A percentile compares a stretch with the other conserved stretches of the same genome.
These are phyloP conservation scores for Diaprepes abbreviatus DNA, from an alignment of 2,888 invertebrate species.

Conservation along the genomic window DNA sequence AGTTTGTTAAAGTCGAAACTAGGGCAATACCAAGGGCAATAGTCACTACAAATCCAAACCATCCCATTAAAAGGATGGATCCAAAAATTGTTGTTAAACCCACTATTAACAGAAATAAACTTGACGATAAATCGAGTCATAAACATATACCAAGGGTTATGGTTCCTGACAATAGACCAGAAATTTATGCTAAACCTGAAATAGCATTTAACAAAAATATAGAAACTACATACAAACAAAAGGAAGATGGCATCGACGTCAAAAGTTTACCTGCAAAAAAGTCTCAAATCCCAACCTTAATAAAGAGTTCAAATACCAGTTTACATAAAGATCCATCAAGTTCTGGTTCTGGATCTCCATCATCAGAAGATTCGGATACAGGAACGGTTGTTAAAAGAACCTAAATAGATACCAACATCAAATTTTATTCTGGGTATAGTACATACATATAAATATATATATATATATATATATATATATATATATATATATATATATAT, in stretches of 20 bases:
- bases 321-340: constrained; percentile 66
- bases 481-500: too few relatives aligned
- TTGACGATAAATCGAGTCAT: constrained; percentile 53
- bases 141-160: constrained; percentile 70
- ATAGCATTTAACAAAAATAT: background rate
- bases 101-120: constrained; percentile 65
- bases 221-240: background rate
- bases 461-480: too few relatives aligned
- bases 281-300: constrained; percentile 64
- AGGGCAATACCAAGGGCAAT: constrained; percentile 64
- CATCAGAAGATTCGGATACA: constrained; percentile 66
- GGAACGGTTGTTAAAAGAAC: constrained; percentile 66
- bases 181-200: constrained; percentile 42
- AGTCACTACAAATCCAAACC: constrained; percentile 69
- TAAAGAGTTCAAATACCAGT: constrained; percentile 57
- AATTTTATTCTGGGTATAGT: too few relatives aligned
- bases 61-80: constrained; percentile 68
- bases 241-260: background rate
- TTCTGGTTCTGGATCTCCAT: constrained; percentile 70
- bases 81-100: constrained; percentile 76
- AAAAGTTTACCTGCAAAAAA: constrained; percentile 53
- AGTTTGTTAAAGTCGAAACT: constrained; percentile 9
- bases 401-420: too few relatives aligned
- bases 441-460: too few relatives aligned
- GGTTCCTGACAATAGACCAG: constrained; percentile 60